A percentile compares a stretch with the other conserved stretches of the same genome.
Evolutionary conservation across 2,113 vertebrate species (phyloP).

Genomic region (Pseudorectes ferrugineus): DNA sequence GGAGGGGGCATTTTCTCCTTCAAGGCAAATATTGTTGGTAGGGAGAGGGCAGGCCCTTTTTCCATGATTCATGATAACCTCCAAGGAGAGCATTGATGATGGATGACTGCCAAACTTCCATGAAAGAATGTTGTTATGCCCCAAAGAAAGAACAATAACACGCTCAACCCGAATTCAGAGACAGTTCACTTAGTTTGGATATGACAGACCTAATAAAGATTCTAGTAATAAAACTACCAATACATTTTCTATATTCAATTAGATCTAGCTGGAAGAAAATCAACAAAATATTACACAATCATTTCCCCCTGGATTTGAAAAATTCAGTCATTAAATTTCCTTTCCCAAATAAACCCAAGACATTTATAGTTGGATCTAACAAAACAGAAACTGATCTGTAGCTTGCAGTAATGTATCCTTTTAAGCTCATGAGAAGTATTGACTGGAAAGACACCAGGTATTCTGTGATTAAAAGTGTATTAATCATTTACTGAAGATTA

Average conservation of each 20-base stretch:
- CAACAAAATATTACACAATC: neutral
- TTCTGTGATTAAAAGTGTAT: constrained; percentile 44
- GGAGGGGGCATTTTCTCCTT: neutral
- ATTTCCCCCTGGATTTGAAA: neutral
- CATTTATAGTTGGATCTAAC: neutral
- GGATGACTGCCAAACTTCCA: constrained; percentile 40
- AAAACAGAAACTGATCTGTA: neutral
- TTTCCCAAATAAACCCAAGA: neutral
- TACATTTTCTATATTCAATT: neutral
- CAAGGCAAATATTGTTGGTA: constrained; percentile 3
- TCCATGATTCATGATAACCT: constrained; percentile 11
- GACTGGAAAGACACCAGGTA: constrained; percentile 7
- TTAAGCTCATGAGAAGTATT: neutral
- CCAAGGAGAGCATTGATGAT: constrained; percentile 20
- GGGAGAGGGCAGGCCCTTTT: constrained; percentile 31
- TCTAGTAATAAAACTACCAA: neutral
- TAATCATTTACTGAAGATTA: constrained; percentile 51
- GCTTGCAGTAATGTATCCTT: neutral
- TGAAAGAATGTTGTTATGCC: constrained; percentile 7
- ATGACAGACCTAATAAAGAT: neutral
- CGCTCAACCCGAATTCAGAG: neutral
- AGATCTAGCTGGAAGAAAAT: neutral
- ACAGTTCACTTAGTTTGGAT: neutral
- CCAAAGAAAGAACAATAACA: neutral
- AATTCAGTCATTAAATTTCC: neutral